Evolutionary conservation across 1,140 invertebrate species (phyloP), one percentile per base, ranked within the genome.

Genomic region (Thrips palmi): DNA sequence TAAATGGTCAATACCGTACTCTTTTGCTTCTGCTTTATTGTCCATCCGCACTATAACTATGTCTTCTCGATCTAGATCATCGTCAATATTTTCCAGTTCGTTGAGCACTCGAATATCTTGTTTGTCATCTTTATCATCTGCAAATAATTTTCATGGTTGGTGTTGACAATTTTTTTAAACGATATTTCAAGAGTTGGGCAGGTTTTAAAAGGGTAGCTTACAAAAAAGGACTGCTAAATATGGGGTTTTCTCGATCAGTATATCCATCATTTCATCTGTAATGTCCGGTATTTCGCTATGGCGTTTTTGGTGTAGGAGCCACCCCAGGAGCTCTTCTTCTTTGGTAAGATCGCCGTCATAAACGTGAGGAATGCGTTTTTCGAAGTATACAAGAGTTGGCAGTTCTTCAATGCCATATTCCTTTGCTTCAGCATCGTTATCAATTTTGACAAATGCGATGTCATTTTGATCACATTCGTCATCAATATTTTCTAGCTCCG

Each of bases 221-320:
- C 80, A 86, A 52, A 86, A 86, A 43, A 86, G 67, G 46, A 88
- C 85, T 35, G 82, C 84, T 37, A 88, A 62, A 54, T 72, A 83
- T 24, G 73, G 66, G 24, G 76, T 71, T 22, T 60, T 74, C 42
- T 84, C 80, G 40, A 91, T 77, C n/a, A 93, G 62, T 51, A 81
- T 79, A 46, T 91, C 83, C 64, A 91, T 76, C 79, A 92, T 92
- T 65, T 91, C 83, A 56, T 88, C 81, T 11, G 86, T 89, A 14
- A 93, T 74, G 57, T 87, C 81, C 33, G 86, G 83, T 50, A 91
- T 92, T 63, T 88, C 83, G 47, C 82, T 81, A 52, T 87, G 80
- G 43, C 77, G 73, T 53, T 84, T 85, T 51, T 88, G 84, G 54
- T 88, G 82, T 11, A 88, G 58, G 34, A 92, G 57, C 87, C 87